Base-by-base conservation (phyloP, 2,888 invertebrate genomes). In the Nineta flava region DNA sequence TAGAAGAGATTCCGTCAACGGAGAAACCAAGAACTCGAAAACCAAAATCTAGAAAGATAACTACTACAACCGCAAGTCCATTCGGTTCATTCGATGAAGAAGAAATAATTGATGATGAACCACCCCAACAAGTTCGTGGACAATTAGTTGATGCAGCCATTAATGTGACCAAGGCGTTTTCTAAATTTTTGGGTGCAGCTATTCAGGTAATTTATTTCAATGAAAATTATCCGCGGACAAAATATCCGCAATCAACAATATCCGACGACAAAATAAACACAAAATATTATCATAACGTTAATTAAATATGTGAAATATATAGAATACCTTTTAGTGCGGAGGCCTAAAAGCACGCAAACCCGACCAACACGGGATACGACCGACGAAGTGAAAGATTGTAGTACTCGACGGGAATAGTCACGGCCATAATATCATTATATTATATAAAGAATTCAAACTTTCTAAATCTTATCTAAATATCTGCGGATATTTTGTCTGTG, bases 81-180 rank as follows among this genome's bases (percentile, higher is more conserved):
- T 13, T 52, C 54, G 15, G 51, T 53, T 31, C 50, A 38, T 34
- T 42, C 50, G 31, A 50, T 38, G 31, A 47, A 44, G 38, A 41
- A 21, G 9, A 46, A 31, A 6, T 26, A 5, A 50, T 52, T 13
- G 46, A 49, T 13, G 26, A 44, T 12, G 44, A 44, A 4, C 26
- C 44, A 4, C 44, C 19, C 17, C 38, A 38, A 16, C 58, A 64
- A 47, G 63, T 69, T 38, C 62, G 71, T 51, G 69, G 65, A 53
- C 71, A 72, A 63, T 72, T 83, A 51, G 74, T 84, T 47, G 80
- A 77, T 50, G 82, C 83, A 15, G 84, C 84, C 51, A 79, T 84
- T 56, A 83, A 83, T 58, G 83, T 83, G 53, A 84, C 84, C 26
- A 76, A 80, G 64, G 82, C 83, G 2, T 83, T 86, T 63, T 82